These are phyloP conservation scores for Tautogolabrus adspersus DNA, from an alignment of 2,113 vertebrate species.

Conservation along the genomic window DNA sequence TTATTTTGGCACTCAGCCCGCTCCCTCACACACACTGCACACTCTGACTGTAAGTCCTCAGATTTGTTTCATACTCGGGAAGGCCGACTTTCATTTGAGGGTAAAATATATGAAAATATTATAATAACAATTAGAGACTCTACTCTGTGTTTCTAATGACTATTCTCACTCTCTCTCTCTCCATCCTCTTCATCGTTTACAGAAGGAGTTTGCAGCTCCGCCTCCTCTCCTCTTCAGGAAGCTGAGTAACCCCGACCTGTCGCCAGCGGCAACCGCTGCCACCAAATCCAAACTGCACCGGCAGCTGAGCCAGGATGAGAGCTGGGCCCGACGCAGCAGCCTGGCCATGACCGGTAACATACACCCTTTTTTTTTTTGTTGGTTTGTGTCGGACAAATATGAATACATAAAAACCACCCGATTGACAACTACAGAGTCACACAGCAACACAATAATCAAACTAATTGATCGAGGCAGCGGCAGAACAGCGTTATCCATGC, in stretches of 20 bases:
- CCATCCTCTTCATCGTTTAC: constrained; percentile 9
- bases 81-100: not conserved
- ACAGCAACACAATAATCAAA: too few relatives aligned
- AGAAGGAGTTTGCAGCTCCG: constrained; percentile 87
- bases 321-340: constrained; percentile 89
- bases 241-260: constrained; percentile 96
- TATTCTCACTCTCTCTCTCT: too few relatives aligned
- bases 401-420: too few relatives aligned
- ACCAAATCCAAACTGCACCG: constrained; percentile 92
- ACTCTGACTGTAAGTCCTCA: not conserved
- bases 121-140: too few relatives aligned
- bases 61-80: not conserved
- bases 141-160: too few relatives aligned
- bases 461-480: too few relatives aligned
- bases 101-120: not conserved
- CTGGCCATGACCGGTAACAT: constrained; percentile 90
- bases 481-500: too few relatives aligned
- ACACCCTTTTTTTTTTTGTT: not conserved
- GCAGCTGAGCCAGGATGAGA: constrained; percentile 95
- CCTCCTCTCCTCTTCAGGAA: constrained; percentile 92
- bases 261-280: constrained; percentile 84
- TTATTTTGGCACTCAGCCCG: constrained; percentile 10
- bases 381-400: too few relatives aligned
- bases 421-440: not conserved
- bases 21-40: not conserved